These are phyloP conservation scores for Lycorma delicatula DNA, from an alignment of 1,140 invertebrate genomes.

Conservation along the genomic window DNA sequence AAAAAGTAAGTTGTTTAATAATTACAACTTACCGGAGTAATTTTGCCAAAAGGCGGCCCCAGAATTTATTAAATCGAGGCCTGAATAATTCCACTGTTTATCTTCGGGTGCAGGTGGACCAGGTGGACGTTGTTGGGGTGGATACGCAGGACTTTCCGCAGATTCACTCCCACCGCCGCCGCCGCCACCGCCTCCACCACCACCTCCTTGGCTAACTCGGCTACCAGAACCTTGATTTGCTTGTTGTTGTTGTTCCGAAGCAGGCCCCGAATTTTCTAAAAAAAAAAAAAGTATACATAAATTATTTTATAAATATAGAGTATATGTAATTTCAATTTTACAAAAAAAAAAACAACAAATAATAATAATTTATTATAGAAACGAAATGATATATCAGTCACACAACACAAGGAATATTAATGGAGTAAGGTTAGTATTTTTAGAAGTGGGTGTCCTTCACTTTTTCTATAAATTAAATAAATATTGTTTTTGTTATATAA, in stretches of 20 bases:
- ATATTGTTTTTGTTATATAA: no score
- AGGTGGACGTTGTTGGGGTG: slow-evolving; percentile 13
- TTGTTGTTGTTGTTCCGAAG: not conserved
- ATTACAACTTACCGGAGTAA: slow-evolving; percentile 57
- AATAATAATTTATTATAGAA: no score
- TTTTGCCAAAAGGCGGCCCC: slow-evolving; percentile 78
- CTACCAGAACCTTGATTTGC: slow-evolving; percentile 8
- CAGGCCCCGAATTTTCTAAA: slow-evolving; percentile 2
- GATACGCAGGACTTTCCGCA: slow-evolving; percentile 14
- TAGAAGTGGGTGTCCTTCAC: no score
- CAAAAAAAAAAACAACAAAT: no score
- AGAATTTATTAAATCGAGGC: slow-evolving; percentile 33
- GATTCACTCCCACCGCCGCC: not conserved
- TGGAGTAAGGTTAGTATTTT: no score
- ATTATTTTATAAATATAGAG: no score
- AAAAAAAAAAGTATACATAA: no score
- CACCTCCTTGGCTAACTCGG: not conserved
- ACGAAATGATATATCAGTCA: no score
- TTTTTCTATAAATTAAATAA: no score
- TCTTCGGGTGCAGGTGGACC: slow-evolving; percentile 38
- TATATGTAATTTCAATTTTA: no score
- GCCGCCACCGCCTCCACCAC: slow-evolving; percentile 4
- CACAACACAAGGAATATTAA: no score
- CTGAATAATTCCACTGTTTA: slow-evolving; percentile 42
- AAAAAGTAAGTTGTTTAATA: not conserved